Percentiles rank a stretch among this genome's conserved stretches.
Conservation (phyloP, 2,888 invertebrate genomes). For the Peribatodes rhomboidaria region DNA sequence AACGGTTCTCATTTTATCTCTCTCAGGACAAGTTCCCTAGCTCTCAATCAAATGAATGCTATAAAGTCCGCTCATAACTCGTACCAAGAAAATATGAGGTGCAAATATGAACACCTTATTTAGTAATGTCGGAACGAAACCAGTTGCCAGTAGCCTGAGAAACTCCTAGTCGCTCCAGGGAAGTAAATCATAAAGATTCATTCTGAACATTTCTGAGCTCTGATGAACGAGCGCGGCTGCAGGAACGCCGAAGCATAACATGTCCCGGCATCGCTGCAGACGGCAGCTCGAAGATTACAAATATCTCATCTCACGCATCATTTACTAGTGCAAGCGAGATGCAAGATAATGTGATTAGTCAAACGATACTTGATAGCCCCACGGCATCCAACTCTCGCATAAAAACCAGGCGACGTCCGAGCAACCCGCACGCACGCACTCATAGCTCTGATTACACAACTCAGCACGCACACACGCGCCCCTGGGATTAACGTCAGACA, state of each 20-base stretch:
- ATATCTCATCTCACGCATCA: constrained; percentile 60
- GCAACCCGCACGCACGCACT: constrained; percentile 64
- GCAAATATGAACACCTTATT: constrained; percentile 79
- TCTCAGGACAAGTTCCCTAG: constrained; percentile 46
- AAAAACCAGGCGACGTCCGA: constrained; percentile 75
- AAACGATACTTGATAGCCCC: constrained; percentile 69
- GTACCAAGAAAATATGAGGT: constrained; percentile 70
- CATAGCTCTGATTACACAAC: constrained; percentile 72
- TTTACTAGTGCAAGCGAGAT: constrained; percentile 62
- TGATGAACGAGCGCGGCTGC: constrained; percentile 69
- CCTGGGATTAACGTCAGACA: constrained; percentile 80
- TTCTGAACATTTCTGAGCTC: constrained; percentile 70
- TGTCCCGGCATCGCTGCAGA: constrained; percentile 58
- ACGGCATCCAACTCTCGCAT: constrained; percentile 65
- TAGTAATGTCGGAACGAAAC: constrained; percentile 78
- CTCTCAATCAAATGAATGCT: constrained; percentile 65
- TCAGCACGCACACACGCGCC: constrained; percentile 68
- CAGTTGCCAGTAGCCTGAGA: constrained; percentile 80
- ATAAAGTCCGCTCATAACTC: constrained; percentile 57
- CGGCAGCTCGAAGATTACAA: constrained; percentile 57
- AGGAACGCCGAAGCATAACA: constrained; percentile 56
- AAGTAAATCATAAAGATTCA: constrained; percentile 80
- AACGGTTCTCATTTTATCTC: constrained; percentile 38
- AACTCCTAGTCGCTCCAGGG: constrained; percentile 69
- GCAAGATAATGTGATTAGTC: constrained; percentile 65